Evolutionary conservation across 2,113 vertebrate species (phyloP).

Genomic region (Lonchura striata): DNA sequence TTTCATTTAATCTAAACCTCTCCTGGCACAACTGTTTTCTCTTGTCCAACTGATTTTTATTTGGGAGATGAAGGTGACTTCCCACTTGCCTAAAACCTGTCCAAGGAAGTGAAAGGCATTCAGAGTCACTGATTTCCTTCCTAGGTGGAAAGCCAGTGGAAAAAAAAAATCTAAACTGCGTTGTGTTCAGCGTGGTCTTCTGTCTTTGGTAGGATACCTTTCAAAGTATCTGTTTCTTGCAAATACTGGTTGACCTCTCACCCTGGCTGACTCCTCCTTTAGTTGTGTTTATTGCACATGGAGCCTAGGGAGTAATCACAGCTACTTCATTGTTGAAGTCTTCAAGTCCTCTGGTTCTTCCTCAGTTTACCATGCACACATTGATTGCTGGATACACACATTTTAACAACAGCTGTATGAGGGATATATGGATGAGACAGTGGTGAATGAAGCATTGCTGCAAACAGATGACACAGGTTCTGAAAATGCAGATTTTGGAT

Average conservation of each 20-base stretch:
- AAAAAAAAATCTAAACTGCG: neutral
- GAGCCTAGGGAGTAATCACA: neutral
- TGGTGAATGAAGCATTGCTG: neutral
- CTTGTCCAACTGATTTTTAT: neutral
- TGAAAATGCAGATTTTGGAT: neutral
- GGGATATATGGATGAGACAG: neutral
- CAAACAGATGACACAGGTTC: neutral
- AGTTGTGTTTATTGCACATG: neutral
- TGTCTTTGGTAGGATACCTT: neutral
- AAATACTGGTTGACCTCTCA: fast-evolving
- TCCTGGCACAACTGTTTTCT: neutral
- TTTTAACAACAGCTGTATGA: neutral
- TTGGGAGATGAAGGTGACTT: neutral
- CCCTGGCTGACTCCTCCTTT: neutral
- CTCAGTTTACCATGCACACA: neutral
- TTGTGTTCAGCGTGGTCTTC: neutral
- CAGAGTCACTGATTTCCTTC: neutral
- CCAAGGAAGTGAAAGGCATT: fast-evolving
- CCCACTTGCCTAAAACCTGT: fast-evolving
- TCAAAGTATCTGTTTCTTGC: neutral
- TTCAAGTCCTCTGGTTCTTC: neutral
- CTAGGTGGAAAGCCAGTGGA: neutral
- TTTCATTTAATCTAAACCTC: neutral
- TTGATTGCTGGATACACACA: neutral
- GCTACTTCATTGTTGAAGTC: neutral